A percentile compares a stretch with the other conserved stretches of the same genome.
Conservation (phyloP, 2,888 invertebrate species). For the Pimpla rufipes region DNA sequence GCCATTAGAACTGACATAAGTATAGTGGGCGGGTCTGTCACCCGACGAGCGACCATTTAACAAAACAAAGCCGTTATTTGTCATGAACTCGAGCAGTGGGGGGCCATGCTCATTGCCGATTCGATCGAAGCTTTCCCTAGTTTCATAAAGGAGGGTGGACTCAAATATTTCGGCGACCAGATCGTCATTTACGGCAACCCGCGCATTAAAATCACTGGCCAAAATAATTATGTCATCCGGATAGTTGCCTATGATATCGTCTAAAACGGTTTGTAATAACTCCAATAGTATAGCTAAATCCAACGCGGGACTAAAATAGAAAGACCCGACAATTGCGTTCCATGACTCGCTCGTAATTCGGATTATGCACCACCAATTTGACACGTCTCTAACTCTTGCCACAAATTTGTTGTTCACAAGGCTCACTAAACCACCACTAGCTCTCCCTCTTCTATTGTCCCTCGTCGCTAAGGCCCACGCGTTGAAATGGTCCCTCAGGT, state of each 20-base stretch:
- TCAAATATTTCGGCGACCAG: neutral
- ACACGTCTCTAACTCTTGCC: constrained; percentile 26
- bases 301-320: constrained; percentile 21
- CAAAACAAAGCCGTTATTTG: constrained; percentile 25
- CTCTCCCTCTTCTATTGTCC: neutral
- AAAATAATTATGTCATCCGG: constrained; percentile 18
- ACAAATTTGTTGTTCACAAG: neutral
- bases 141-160: neutral
- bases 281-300: constrained; percentile 27
- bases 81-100: constrained; percentile 10
- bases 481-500: neutral
- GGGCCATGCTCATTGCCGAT: constrained; percentile 4
- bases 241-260: constrained; percentile 5
- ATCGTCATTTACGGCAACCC: neutral
- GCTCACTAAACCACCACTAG: constrained; percentile 35
- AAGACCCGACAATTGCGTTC: constrained; percentile 1
- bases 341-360: neutral
- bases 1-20: constrained; percentile 23
- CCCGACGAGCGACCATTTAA: constrained; percentile 33
- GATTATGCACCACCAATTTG: constrained; percentile 28
- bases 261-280: neutral
- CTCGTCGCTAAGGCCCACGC: neutral
- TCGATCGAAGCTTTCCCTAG: constrained; percentile 20
- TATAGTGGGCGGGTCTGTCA: constrained; percentile 36
- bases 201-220: constrained; percentile 38